Conservation (phyloP, 2,113 vertebrate species). For the Phalacrocorax carbo region DNA sequence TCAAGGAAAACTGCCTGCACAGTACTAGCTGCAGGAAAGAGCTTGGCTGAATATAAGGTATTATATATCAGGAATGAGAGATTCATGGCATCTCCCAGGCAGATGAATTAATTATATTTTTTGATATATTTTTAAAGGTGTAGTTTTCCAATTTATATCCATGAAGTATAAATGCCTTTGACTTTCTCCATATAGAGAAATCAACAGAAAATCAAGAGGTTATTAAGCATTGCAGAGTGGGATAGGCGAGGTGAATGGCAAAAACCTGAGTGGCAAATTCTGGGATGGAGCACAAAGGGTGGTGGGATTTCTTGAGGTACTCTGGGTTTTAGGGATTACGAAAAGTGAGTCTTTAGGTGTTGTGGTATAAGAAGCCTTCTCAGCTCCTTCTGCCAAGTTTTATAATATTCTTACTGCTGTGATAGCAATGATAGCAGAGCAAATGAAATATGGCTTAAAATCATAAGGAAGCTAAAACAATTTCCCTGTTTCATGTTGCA, state of each 20-base stretch:
- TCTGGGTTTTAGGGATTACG: background rate
- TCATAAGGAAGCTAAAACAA: background rate
- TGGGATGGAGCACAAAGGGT: background rate
- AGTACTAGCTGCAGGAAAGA: background rate
- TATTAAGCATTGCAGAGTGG: background rate
- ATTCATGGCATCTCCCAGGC: background rate
- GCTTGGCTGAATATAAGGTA: background rate
- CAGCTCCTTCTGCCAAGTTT: background rate
- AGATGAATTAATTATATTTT: background rate
- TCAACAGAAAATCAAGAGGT: background rate
- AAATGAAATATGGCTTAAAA: background rate
- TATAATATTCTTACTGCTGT: background rate
- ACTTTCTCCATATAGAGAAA: background rate
- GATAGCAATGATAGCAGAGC: background rate
- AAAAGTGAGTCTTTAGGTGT: background rate
- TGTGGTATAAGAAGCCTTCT: background rate
- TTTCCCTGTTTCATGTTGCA: background rate
- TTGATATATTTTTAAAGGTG: background rate
- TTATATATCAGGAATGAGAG: background rate
- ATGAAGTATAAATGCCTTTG: background rate
- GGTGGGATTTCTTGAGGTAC: background rate
- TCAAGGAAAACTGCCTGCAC: background rate
- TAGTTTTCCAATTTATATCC: background rate
- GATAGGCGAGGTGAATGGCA: accelerated
- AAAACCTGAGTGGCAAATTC: background rate